phyloP scores from a whole-genome alignment of 2,888 invertebrate genomes.

The Coenonympha arcania region DNA sequence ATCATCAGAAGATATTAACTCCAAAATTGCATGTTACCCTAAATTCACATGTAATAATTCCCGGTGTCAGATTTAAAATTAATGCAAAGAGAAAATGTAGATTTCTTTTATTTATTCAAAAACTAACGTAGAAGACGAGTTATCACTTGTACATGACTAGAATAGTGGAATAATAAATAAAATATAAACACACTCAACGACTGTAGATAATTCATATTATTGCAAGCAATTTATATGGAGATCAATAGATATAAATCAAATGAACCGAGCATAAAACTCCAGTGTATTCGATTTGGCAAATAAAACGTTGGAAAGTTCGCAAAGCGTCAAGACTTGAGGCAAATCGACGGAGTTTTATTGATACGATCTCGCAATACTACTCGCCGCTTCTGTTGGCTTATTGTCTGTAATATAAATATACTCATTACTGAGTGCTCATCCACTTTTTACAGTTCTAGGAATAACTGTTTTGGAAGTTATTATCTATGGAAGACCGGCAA shows the following conservation, averaged over 20 bases:
- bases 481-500: no score
- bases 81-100: no score
- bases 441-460: no score
- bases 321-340: conserved; percentile 14
- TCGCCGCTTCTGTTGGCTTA: conserved; percentile 23
- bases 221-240: conserved; percentile 7
- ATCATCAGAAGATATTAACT: no score
- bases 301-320: conserved; percentile 16
- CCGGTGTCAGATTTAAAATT: no score
- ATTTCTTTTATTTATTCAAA: not conserved
- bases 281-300: conserved; percentile 21
- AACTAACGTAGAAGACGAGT: not conserved
- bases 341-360: conserved; percentile 17
- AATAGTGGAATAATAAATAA: not conserved
- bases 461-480: no score
- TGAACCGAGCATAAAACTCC: conserved; percentile 12
- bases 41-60: no score
- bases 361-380: conserved; percentile 11
- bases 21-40: no score
- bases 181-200: not conserved
- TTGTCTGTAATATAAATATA: conserved; percentile 27
- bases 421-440: not conserved
- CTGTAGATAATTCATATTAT: conserved; percentile 3
- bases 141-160: not conserved
- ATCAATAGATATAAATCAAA: conserved; percentile 17